Conservation (phyloP, 2,888 invertebrate genomes). For the Blastobasis lacticolella region DNA sequence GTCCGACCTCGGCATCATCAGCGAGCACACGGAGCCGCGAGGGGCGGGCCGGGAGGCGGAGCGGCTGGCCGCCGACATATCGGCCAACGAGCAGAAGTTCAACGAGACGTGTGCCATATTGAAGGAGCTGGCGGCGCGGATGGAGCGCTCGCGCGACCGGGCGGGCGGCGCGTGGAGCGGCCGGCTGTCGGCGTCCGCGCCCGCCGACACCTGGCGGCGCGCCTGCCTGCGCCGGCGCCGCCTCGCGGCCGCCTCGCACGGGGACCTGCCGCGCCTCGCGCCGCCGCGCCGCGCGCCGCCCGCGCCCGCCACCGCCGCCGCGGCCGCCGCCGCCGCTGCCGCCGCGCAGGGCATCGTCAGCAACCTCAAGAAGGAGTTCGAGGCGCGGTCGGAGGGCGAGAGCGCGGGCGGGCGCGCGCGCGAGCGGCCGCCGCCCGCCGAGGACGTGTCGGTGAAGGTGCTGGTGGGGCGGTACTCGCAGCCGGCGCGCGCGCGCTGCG, state of each 20-base stretch:
- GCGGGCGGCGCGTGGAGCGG: constrained; percentile 60
- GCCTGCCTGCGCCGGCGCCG: constrained; percentile 55
- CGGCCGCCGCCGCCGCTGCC: constrained; percentile 21
- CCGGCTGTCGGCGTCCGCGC: constrained; percentile 76
- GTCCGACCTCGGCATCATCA: constrained; percentile 53
- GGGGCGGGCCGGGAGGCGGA: constrained; percentile 18
- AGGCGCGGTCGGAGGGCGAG: constrained; percentile 74
- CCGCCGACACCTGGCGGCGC: constrained; percentile 73
- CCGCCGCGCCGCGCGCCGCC: constrained; percentile 15
- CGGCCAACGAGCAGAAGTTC: constrained; percentile 60
- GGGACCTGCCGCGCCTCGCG: constrained; percentile 51
- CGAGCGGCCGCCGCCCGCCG: constrained; percentile 73
- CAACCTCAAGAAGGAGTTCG: constrained; percentile 91
- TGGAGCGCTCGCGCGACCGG: constrained; percentile 48
- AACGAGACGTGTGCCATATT: constrained; percentile 77
- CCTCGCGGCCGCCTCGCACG: constrained; percentile 51
- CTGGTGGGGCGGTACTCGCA: constrained; percentile 84
- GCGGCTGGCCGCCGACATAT: constrained; percentile 27
- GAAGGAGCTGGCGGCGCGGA: constrained; percentile 61
- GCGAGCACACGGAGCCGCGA: constrained; percentile 43
- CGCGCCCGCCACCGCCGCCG: constrained; percentile 16
- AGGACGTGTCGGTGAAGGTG: constrained; percentile 79
- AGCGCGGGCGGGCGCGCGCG: constrained; percentile 18
- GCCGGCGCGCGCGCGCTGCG: constrained; percentile 32
- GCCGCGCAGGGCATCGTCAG: constrained; percentile 82